Base-by-base conservation (phyloP, 1,140 invertebrate genomes). In the Sarcophaga bullata region DNA sequence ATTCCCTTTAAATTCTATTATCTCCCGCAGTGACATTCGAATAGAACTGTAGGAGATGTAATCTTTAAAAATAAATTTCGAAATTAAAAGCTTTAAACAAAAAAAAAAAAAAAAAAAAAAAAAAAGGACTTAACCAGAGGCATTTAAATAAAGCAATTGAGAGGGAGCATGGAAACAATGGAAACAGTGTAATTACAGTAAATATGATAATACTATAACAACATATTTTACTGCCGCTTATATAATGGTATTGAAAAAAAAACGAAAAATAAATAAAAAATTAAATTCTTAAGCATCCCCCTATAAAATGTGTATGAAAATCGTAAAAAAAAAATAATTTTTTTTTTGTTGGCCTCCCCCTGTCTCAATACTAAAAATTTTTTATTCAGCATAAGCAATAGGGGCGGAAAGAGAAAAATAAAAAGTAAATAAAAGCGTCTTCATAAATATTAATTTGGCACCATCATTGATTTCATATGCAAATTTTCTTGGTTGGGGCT, bases 381-480 rank as follows among this genome's bases (percentile, higher is more conserved):
- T 68, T 19, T 10, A 25, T 58, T 58, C 54, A 58, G 11, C 62
- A 8, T 10, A 17, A 19, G 9, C 17, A 17, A 68, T 62, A 5
- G 5, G 6, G n/a, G 10, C 10, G 15, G 17, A 68, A 68, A 68
- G 19, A 68, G 17, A n/a, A n/a, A 6, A 68, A 37, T 37, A 68
- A 17, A 68, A 68, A 68, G 19, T 19, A 17, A 68, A 17, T 68
- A 68, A 68, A 25, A 25, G 62, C 62, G n/a, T 68, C 62, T 68
- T 68, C 62, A 68, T 68, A 68, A 68, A 68, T 68, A 68, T 68
- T 68, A 68, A 68, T 68, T 68, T 68, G 62, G 62, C 62, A 68
- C 62, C 62, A 37, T 37, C 25, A 68, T 68, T 68, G 62, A 68
- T 68, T 68, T 68, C 62, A 62, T 68, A 68, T 68, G 62, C 62